Evolutionary conservation across 2,888 invertebrate species (phyloP).

Genomic region (Thecophora atra): DNA sequence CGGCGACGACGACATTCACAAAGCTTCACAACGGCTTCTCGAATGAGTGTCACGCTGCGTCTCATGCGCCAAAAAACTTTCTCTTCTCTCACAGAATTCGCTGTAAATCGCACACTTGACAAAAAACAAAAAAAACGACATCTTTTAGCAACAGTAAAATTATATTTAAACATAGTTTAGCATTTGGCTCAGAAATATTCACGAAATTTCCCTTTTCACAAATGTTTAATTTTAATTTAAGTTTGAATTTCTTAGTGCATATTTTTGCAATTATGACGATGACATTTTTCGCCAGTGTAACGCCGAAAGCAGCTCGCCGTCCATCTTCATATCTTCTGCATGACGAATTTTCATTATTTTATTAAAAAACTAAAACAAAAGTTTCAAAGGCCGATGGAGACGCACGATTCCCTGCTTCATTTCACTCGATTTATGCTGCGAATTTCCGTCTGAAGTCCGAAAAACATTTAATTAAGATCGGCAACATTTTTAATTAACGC

Average conservation of each 20-base stretch:
- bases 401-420: no score
- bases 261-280: no score
- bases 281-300: neutral
- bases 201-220: neutral
- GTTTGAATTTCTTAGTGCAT: no score
- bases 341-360: conserved; percentile 14
- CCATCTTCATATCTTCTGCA: conserved; percentile 1
- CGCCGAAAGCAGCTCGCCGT: neutral
- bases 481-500: no score
- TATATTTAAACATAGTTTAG: neutral
- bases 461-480: no score
- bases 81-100: neutral
- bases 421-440: no score
- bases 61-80: conserved; percentile 7
- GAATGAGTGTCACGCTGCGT: conserved; percentile 9
- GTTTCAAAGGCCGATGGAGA: no score
- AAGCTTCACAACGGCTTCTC: neutral
- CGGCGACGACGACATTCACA: neutral
- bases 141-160: neutral
- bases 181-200: neutral
- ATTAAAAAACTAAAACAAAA: neutral
- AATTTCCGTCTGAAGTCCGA: no score
- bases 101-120: neutral
- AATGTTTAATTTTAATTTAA: neutral
- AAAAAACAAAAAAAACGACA: neutral